Conservation (phyloP, 2,113 vertebrate species). For the Scophthalmus maximus region DNA sequence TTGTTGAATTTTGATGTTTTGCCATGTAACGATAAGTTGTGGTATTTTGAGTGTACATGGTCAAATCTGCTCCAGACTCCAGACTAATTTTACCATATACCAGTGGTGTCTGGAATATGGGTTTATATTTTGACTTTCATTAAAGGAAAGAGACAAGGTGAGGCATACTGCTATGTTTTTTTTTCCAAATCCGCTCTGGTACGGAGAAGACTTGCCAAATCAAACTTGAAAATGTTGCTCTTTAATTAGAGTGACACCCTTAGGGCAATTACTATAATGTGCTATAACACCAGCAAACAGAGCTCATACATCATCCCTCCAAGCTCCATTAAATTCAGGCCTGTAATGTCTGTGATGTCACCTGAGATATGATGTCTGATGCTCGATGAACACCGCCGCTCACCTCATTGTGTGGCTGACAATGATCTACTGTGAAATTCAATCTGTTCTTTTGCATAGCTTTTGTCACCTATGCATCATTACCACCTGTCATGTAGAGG, state of each 20-base stretch:
- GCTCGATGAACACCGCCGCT: slow-evolving; percentile 43
- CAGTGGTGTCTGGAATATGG: too few relatives aligned
- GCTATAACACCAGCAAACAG: slow-evolving; percentile 32
- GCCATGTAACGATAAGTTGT: too few relatives aligned
- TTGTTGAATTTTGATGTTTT: too few relatives aligned
- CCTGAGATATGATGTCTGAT: slow-evolving; percentile 48
- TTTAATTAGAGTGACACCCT: slow-evolving; percentile 44
- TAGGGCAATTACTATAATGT: slow-evolving; percentile 35
- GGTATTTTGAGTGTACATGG: too few relatives aligned
- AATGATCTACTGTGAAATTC: slow-evolving; percentile 44
- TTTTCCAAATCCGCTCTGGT: neutral
- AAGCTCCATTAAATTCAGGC: slow-evolving; percentile 52
- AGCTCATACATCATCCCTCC: slow-evolving; percentile 36
- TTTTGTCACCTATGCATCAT: slow-evolving; percentile 46
- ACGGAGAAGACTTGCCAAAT: slow-evolving; percentile 2
- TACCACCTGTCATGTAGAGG: slow-evolving; percentile 14
- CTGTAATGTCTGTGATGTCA: slow-evolving; percentile 51
- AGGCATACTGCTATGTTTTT: neutral
- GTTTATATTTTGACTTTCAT: too few relatives aligned
- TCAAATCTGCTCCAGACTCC: too few relatives aligned
- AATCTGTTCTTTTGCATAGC: slow-evolving; percentile 39
- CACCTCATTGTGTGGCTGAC: slow-evolving; percentile 24
- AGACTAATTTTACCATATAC: too few relatives aligned
- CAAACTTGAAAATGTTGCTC: slow-evolving; percentile 29
- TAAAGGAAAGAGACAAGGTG: neutral